Evolutionary conservation across 2,888 invertebrate genomes (phyloP).

Genomic region (Xylota sylvarum): DNA sequence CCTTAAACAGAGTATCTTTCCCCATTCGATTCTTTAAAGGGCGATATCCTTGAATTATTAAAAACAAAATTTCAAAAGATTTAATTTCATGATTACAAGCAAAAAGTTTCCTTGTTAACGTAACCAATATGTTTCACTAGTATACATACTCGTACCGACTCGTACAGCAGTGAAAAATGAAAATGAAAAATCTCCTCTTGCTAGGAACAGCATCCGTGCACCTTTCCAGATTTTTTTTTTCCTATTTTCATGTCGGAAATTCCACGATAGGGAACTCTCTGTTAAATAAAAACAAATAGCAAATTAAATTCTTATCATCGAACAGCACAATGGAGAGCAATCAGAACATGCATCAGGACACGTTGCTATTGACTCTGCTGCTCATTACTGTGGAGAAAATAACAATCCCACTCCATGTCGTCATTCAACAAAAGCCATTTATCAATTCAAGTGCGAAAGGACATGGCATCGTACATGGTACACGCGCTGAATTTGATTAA

Average conservation of each 20-base stretch:
- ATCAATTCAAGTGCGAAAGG: slow-evolving; percentile 12
- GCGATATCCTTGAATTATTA: not conserved
- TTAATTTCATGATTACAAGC: not conserved
- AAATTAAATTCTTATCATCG: slow-evolving; percentile 19
- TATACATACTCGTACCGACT: not conserved
- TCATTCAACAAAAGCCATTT: slow-evolving; percentile 4
- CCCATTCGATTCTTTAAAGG: not conserved
- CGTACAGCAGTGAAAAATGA: not conserved
- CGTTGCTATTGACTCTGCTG: slow-evolving; percentile 9
- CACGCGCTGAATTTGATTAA: slow-evolving; percentile 46
- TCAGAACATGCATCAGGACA: not conserved
- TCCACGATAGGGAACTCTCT: not conserved
- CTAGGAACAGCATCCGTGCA: not conserved
- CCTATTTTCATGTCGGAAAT: not conserved
- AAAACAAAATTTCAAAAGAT: not conserved
- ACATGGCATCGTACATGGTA: slow-evolving; percentile 26
- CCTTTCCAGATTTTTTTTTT: not conserved
- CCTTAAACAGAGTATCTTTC: not conserved
- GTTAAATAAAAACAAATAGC: slow-evolving; percentile 7
- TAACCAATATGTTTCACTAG: not conserved
- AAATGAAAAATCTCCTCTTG: slow-evolving; percentile 1
- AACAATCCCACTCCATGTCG: not conserved
- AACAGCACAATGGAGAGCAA: not conserved
- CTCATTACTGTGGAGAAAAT: slow-evolving; percentile 10
- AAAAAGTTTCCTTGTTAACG: not conserved